A percentile compares a stretch with the other conserved stretches of the same genome.
phyloP scores from a whole-genome alignment of 2,888 invertebrate genomes.

The Drosophila sordidula region DNA sequence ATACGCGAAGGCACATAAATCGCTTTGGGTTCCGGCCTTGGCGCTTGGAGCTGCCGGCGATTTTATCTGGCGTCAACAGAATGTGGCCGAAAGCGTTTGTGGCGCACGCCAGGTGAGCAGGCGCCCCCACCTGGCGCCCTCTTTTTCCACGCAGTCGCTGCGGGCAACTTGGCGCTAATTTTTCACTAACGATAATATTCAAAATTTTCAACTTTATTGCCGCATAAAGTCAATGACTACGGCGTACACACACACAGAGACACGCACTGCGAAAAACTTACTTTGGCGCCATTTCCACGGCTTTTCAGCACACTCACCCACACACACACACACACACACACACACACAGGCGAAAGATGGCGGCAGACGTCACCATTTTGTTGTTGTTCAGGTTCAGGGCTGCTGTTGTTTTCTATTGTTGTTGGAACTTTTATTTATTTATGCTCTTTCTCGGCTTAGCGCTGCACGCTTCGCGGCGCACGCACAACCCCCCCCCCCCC shows the following conservation, averaged over 20 bases:
- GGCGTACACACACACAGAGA: slow-evolving; percentile 28
- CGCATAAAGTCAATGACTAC: slow-evolving; percentile 74
- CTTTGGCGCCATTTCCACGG: slow-evolving; percentile 76
- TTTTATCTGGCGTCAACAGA: slow-evolving; percentile 67
- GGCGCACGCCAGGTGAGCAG: slow-evolving; percentile 71
- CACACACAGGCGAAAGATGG: slow-evolving; percentile 58
- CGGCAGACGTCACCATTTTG: slow-evolving; percentile 78
- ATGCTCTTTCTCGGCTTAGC: slow-evolving; percentile 80
- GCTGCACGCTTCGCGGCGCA: slow-evolving; percentile 76
- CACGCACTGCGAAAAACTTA: slow-evolving; percentile 50
- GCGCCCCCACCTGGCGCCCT: neutral
- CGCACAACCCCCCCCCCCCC: slow-evolving; percentile 32
- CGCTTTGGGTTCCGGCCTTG: slow-evolving; percentile 58
- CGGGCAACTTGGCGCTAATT: slow-evolving; percentile 73
- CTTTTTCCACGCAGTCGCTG: slow-evolving; percentile 1
- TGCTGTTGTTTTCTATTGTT: slow-evolving; percentile 60
- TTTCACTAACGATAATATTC: slow-evolving; percentile 81
- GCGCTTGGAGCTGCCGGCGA: slow-evolving; percentile 27
- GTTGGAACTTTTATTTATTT: slow-evolving; percentile 70
- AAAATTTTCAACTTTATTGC: slow-evolving; percentile 80
- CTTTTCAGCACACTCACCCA: slow-evolving; percentile 32
- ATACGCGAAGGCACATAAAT: slow-evolving; percentile 68
- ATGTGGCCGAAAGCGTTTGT: slow-evolving; percentile 60
- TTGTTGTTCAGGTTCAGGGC: slow-evolving; percentile 39
- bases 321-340: slow-evolving; percentile 8